These are phyloP conservation scores for Mormyrops boulengeri DNA, from an alignment of 2,797 vertebrate genomes.

Conservation along the genomic window DNA sequence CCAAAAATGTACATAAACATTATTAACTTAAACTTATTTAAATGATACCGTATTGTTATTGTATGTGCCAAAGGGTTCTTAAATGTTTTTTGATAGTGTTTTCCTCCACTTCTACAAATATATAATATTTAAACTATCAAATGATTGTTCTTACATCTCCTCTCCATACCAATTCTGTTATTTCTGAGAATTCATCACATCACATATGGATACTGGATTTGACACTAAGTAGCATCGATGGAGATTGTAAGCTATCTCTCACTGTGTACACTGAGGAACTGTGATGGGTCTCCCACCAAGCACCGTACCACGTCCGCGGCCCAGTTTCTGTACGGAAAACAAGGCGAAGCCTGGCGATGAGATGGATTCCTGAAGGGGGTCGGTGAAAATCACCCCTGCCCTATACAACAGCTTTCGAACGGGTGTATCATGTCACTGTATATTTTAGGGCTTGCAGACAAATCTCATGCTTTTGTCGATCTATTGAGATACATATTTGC, in stretches of 20 bases:
- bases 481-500: constrained; percentile 62
- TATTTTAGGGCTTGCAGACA: neutral
- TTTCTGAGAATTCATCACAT: neutral
- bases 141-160: neutral
- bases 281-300: neutral
- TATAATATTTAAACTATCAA: neutral
- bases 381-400: neutral
- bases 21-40: neutral
- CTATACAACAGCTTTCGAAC: neutral
- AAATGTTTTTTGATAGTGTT: neutral
- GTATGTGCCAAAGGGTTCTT: neutral
- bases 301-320: neutral
- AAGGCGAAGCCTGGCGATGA: too few relatives aligned
- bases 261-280: neutral
- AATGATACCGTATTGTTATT: neutral
- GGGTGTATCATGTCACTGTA: neutral
- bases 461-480: constrained; percentile 36
- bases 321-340: neutral
- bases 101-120: neutral
- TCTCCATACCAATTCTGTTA: neutral
- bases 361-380: neutral
- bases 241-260: neutral
- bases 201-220: neutral
- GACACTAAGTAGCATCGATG: neutral
- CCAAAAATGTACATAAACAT: neutral